phyloP scores from a whole-genome alignment of 2,888 invertebrate species.

The Lasioglossum marginatum region DNA sequence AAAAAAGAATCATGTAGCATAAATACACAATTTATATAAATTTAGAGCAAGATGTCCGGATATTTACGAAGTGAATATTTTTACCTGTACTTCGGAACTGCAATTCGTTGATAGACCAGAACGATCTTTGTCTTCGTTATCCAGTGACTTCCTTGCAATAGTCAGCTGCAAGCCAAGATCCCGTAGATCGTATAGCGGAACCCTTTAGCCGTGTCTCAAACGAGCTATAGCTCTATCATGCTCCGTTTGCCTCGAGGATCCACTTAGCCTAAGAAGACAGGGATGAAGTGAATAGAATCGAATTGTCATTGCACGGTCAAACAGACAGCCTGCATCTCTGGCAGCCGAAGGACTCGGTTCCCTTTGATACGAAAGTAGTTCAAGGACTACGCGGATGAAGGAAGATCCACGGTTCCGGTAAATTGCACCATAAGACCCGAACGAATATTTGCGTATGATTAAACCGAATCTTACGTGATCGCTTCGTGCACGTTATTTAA shows the following conservation, averaged over 20 bases:
- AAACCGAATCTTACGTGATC: not conserved
- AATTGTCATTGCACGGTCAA: constrained; percentile 66
- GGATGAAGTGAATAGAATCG: constrained; percentile 57
- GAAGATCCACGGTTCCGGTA: not conserved
- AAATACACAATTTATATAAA: no score
- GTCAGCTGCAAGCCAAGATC: not conserved
- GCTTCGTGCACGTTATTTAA: not conserved
- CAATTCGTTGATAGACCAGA: not conserved
- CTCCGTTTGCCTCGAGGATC: constrained; percentile 54
- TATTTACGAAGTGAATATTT: not conserved
- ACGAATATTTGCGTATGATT: constrained; percentile 19
- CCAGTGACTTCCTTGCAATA: not conserved
- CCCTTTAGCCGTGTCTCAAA: constrained; percentile 51
- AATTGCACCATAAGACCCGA: not conserved
- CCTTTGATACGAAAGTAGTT: constrained; percentile 52
- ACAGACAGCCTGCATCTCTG: constrained; percentile 43
- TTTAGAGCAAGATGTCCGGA: not conserved
- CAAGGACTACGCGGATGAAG: constrained; percentile 36
- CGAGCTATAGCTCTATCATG: constrained; percentile 47
- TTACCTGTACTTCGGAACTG: not conserved
- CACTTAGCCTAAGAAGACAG: constrained; percentile 48
- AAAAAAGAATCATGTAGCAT: not conserved
- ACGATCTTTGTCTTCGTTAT: not conserved
- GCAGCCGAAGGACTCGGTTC: constrained; percentile 18
- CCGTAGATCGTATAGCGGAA: constrained; percentile 34